A percentile compares a stretch with the other conserved stretches of the same genome.
phyloP scores from a whole-genome alignment of 2,888 invertebrate genomes.

The Mantis religiosa region DNA sequence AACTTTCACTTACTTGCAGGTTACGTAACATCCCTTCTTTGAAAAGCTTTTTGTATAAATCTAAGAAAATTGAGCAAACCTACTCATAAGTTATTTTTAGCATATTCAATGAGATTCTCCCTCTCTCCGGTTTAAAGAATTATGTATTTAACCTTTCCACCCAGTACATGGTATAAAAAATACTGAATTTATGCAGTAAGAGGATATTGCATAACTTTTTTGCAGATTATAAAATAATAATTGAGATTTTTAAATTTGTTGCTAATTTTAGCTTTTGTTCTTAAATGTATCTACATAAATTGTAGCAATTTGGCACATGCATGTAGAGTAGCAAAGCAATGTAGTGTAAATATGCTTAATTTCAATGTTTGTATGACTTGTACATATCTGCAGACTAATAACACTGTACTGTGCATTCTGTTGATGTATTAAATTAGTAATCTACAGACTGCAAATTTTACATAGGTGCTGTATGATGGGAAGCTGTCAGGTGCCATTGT shows the following conservation, averaged over 20 bases:
- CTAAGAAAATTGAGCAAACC: too few relatives aligned
- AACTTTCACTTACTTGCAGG: too few relatives aligned
- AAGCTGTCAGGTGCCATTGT: conserved; percentile 94
- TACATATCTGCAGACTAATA: conserved; percentile 8
- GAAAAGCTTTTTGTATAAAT: too few relatives aligned
- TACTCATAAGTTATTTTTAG: too few relatives aligned
- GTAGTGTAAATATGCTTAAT: too few relatives aligned
- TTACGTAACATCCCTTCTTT: too few relatives aligned
- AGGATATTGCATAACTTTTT: background rate
- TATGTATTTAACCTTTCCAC: too few relatives aligned
- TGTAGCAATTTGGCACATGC: background rate
- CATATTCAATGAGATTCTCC: too few relatives aligned
- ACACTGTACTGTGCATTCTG: background rate
- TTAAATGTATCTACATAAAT: background rate
- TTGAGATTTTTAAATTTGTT: background rate
- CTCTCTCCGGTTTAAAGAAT: too few relatives aligned
- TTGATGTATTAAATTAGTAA: background rate
- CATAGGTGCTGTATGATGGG: conserved; percentile 96
- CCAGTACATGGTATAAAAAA: background rate
- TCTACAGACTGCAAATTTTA: conserved; percentile 25
- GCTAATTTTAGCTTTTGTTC: background rate
- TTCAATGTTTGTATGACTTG: background rate
- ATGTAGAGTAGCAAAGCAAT: background rate
- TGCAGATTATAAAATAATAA: background rate
- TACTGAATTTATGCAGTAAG: background rate